Evolutionary conservation across 2,888 invertebrate species (phyloP).

Genomic region (Tetranychus truncatus): DNA sequence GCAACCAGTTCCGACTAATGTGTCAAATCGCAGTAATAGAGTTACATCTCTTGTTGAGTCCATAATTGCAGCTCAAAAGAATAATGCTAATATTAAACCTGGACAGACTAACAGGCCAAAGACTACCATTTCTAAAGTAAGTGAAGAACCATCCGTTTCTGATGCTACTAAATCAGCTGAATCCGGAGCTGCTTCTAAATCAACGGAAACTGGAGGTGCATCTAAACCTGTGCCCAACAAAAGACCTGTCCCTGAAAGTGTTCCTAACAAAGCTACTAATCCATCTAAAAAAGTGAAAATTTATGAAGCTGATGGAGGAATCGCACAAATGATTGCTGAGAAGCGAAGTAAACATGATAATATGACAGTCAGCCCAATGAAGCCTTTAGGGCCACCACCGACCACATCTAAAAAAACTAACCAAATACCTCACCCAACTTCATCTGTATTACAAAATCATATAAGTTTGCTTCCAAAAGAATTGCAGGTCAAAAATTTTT

Average conservation of each 20-base stretch:
- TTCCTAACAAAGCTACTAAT: neutral
- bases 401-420: neutral
- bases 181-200: neutral
- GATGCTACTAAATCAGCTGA: neutral
- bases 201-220: neutral
- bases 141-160: conserved; percentile 1
- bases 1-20: neutral
- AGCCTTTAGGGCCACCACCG: conserved; percentile 5
- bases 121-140: neutral
- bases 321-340: neutral
- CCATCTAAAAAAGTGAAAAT: neutral
- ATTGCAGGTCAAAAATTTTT: neutral
- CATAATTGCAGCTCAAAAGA: neutral
- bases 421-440: neutral
- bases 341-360: conserved; percentile 1
- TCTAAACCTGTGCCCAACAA: neutral
- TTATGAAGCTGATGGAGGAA: neutral
- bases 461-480: conserved; percentile 2
- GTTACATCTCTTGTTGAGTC: conserved; percentile 1
- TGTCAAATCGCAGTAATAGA: neutral
- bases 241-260: neutral
- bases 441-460: neutral
- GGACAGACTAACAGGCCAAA: neutral
- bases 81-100: neutral
- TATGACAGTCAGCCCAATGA: neutral